Evolutionary conservation across 1,140 invertebrate genomes (phyloP).

Genomic region (Anagrus nilaparvatae): DNA sequence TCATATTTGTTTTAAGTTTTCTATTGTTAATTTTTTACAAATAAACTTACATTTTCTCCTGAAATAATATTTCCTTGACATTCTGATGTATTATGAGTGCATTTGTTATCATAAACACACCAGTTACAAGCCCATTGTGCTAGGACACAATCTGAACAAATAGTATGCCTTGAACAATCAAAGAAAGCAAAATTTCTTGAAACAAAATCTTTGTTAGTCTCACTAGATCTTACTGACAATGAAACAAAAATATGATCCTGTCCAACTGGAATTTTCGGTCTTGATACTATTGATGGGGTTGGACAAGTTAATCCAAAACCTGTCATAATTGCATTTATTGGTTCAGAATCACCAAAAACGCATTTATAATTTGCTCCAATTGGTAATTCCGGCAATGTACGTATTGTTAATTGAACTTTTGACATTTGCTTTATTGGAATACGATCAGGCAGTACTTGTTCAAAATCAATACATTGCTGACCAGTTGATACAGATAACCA

Average conservation of each 20-base stretch:
- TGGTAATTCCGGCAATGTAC: slow-evolving; percentile 80
- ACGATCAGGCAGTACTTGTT: slow-evolving; percentile 80
- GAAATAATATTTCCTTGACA: slow-evolving; percentile 73
- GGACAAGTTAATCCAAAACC: slow-evolving; percentile 71
- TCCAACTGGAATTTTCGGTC: slow-evolving; percentile 68
- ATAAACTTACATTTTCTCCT: slow-evolving; percentile 60
- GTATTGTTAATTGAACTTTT: slow-evolving; percentile 76
- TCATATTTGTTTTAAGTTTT: neutral
- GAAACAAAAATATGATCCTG: slow-evolving; percentile 85
- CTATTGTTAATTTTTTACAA: too few relatives aligned
- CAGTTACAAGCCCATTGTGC: slow-evolving; percentile 89
- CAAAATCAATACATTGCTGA: slow-evolving; percentile 93
- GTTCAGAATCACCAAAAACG: slow-evolving; percentile 74
- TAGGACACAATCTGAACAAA: slow-evolving; percentile 76
- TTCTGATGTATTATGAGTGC: slow-evolving; percentile 73
- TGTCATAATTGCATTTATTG: slow-evolving; percentile 76
- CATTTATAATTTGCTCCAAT: slow-evolving; percentile 87
- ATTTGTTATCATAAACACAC: slow-evolving; percentile 93
- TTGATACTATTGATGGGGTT: slow-evolving; percentile 65
- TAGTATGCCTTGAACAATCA: slow-evolving; percentile 81
- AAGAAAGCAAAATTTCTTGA: slow-evolving; percentile 88
- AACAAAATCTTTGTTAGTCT: slow-evolving; percentile 93
- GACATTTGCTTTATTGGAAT: slow-evolving; percentile 78
- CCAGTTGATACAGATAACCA: slow-evolving; percentile 88
- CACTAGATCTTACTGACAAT: slow-evolving; percentile 83